Conservation (phyloP, 2,797 vertebrate genomes). For the Pipistrellus nathusii region DNA sequence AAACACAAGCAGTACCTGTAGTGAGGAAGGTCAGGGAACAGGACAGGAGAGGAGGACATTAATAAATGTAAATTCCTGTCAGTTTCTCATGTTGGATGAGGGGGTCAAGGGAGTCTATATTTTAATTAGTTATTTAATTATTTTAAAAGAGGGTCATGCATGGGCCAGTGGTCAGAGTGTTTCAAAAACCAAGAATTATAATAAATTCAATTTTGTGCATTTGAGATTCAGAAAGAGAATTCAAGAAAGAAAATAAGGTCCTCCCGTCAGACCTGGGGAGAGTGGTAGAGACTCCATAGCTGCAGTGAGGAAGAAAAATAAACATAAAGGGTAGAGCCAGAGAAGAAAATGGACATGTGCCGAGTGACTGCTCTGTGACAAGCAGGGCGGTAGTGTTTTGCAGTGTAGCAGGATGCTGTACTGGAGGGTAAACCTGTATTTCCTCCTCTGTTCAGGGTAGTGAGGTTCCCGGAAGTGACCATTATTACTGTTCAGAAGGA, state of each 20-base stretch:
- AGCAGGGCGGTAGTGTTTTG: not conserved
- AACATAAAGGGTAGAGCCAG: not conserved
- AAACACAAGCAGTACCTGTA: not conserved
- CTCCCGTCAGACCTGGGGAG: not conserved
- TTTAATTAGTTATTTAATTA: not conserved
- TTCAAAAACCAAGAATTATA: not conserved
- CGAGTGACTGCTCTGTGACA: not conserved
- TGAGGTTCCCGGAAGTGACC: not conserved
- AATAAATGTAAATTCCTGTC: not conserved
- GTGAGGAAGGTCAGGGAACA: not conserved
- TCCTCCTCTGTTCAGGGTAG: not conserved
- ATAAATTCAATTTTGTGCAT: not conserved
- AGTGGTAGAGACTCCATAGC: not conserved
- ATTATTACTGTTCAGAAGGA: not conserved
- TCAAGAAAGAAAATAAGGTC: not conserved
- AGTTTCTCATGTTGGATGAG: not conserved
- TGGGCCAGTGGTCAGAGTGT: not conserved
- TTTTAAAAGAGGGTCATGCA: not conserved
- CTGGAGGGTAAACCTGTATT: not conserved
- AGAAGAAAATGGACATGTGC: not conserved
- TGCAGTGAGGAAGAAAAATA: not conserved
- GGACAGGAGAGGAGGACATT: not conserved
- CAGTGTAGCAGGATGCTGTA: not conserved
- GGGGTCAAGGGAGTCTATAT: not conserved
- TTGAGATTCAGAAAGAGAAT: not conserved